Evolutionary conservation across 2,113 vertebrate genomes (phyloP).

Genomic region (Tringa solitaria): DNA sequence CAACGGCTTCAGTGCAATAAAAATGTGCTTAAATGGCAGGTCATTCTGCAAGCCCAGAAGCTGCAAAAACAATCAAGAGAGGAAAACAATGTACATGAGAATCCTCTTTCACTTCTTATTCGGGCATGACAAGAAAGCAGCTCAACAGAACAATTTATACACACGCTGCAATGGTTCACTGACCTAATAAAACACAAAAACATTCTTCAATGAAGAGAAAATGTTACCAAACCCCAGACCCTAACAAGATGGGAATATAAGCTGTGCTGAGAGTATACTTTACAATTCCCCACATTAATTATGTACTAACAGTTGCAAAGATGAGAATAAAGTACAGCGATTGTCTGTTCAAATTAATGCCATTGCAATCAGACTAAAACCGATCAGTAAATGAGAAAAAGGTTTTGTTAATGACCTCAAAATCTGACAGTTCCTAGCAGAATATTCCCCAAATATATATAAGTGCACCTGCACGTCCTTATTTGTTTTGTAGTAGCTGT

Average conservation of each 20-base stretch:
- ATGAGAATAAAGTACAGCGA: neutral
- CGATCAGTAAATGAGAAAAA: neutral
- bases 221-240: neutral
- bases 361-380: neutral
- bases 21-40: conserved; percentile 10
- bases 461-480: neutral
- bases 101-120: neutral
- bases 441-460: neutral
- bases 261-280: neutral
- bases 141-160: conserved; percentile 28
- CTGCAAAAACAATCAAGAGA: conserved; percentile 36
- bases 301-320: neutral
- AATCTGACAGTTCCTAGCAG: neutral
- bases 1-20: neutral
- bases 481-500: neutral
- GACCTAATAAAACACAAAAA: conserved; percentile 46
- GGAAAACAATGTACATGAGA: neutral
- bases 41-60: neutral
- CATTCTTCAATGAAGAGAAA: conserved; percentile 36
- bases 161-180: conserved; percentile 11
- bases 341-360: neutral
- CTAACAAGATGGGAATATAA: conserved; percentile 29
- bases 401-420: neutral
- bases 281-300: conserved; percentile 40
- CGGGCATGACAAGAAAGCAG: conserved; percentile 5